Percentiles rank a stretch among this genome's conserved stretches.
Conservation (phyloP, 1,140 invertebrate species). For the Aphelenchoides fujianensis region DNA sequence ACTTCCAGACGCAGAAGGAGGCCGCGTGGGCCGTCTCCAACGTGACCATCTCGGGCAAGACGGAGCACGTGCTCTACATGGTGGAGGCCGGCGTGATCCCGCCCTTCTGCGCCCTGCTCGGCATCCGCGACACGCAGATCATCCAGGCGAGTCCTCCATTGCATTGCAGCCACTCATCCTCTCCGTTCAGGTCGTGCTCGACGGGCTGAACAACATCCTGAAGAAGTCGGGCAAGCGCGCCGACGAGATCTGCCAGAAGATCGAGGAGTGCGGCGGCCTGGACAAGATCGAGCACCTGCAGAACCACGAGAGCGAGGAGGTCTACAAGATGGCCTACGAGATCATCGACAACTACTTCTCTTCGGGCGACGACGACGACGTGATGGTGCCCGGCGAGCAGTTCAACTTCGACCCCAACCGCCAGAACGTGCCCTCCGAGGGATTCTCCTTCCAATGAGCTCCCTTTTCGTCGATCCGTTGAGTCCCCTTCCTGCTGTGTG, state of each 20-base stretch:
- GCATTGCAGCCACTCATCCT: slow-evolving; percentile 67
- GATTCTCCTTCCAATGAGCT: slow-evolving; percentile 49
- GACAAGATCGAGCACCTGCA: slow-evolving; percentile 94
- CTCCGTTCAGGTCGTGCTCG: slow-evolving; percentile 75
- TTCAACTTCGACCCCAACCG: slow-evolving; percentile 64
- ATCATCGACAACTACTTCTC: slow-evolving; percentile 94
- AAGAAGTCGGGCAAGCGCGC: slow-evolving; percentile 52
- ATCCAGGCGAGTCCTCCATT: slow-evolving; percentile 67
- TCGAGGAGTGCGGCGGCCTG: slow-evolving; percentile 67
- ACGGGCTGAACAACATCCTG: slow-evolving; percentile 76
- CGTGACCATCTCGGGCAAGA: slow-evolving; percentile 90
- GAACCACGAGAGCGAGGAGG: slow-evolving; percentile 93
- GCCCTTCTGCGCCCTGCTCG: slow-evolving; percentile 76
- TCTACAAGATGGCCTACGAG: slow-evolving; percentile 96
- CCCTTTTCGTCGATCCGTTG: too few species aligned
- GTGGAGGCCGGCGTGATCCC: slow-evolving; percentile 68
- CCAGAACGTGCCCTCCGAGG: slow-evolving; percentile 47
- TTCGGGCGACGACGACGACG: slow-evolving; percentile 51
- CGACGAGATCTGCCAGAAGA: slow-evolving; percentile 56
- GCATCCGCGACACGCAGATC: slow-evolving; percentile 81
- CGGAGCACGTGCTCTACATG: slow-evolving; percentile 79
- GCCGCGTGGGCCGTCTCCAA: slow-evolving; percentile 98
- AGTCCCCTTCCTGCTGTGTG: too few species aligned
- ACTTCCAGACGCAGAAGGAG: slow-evolving; percentile 98
- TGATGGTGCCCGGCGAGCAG: slow-evolving; percentile 61